phyloP scores from a whole-genome alignment of 1,140 invertebrate species.

The Onthophagus taurus region DNA sequence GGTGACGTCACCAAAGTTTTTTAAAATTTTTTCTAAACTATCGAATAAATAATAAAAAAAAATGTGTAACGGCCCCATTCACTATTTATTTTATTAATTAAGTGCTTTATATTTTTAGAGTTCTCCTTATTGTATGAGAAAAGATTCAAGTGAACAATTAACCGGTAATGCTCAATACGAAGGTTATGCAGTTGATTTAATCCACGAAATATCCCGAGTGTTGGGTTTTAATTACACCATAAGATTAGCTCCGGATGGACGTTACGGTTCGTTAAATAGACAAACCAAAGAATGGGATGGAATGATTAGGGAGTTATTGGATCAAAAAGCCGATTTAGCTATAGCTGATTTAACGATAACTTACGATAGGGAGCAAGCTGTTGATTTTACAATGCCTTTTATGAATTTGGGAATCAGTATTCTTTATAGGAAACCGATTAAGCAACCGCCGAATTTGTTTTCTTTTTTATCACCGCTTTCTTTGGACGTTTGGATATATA shows the following conservation, averaged over 20 bases:
- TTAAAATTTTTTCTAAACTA: no score
- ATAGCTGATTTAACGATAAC: conserved; percentile 92
- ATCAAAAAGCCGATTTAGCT: conserved; percentile 84
- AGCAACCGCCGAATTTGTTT: conserved; percentile 84
- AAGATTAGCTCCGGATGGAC: conserved; percentile 66
- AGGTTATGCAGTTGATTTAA: conserved; percentile 79
- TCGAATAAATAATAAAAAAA: no score
- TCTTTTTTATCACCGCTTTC: conserved; percentile 90
- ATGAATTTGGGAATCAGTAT: conserved; percentile 93
- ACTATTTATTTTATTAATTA: no score
- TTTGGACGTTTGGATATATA: conserved; percentile 92
- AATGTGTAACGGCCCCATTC: no score
- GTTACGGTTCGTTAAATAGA: conserved; percentile 36
- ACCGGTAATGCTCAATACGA: conserved; percentile 81
- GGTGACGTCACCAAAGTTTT: no score
- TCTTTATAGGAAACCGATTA: conserved; percentile 82
- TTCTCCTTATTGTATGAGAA: conserved; percentile 85
- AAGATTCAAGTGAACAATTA: conserved; percentile 68
- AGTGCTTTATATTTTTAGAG: conserved; percentile 48
- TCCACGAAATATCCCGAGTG: conserved; percentile 78
- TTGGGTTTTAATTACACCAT: conserved; percentile 88
- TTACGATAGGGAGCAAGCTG: conserved; percentile 77
- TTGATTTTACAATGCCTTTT: conserved; percentile 93
- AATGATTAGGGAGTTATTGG: conserved; percentile 84
- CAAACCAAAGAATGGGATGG: conserved; percentile 77